phyloP scores from a whole-genome alignment of 2,888 invertebrate genomes.

The Pimpla rufipes region DNA sequence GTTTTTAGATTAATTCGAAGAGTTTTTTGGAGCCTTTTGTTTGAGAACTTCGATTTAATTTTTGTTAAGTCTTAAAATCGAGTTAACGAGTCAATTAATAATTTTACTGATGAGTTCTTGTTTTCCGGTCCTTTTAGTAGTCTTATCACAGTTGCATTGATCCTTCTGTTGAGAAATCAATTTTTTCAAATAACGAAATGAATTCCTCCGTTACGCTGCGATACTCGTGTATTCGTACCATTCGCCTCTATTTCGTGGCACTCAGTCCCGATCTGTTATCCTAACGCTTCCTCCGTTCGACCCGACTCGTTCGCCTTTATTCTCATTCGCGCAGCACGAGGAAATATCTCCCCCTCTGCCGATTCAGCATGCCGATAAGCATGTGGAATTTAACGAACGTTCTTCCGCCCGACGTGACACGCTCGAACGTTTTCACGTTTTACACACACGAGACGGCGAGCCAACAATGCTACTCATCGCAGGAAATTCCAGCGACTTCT shows the following conservation, averaged over 20 bases:
- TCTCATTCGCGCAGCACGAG: slow-evolving; percentile 62
- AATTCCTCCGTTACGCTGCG: neutral
- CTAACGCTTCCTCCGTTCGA: slow-evolving; percentile 63
- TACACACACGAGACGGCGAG: slow-evolving; percentile 29
- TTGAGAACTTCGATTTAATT: too few relatives aligned
- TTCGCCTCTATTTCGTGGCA: slow-evolving; percentile 51
- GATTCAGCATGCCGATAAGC: slow-evolving; percentile 69
- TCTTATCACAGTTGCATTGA: too few relatives aligned
- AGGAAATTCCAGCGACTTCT: slow-evolving; percentile 65
- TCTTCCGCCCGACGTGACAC: slow-evolving; percentile 64
- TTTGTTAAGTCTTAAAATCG: too few relatives aligned
- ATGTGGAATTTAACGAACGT: slow-evolving; percentile 70
- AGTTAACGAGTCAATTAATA: too few relatives aligned
- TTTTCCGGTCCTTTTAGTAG: too few relatives aligned
- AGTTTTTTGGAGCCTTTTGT: too few relatives aligned
- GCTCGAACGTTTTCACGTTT: slow-evolving; percentile 66
- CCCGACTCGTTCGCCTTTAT: slow-evolving; percentile 61
- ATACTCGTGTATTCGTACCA: slow-evolving; percentile 31
- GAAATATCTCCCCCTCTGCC: slow-evolving; percentile 52
- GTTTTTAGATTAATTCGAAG: too few relatives aligned
- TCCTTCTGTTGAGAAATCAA: too few relatives aligned
- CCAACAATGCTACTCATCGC: slow-evolving; percentile 50
- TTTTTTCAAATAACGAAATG: too few relatives aligned
- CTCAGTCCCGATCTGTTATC: slow-evolving; percentile 65
- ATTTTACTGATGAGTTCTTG: too few relatives aligned